Percentiles rank a stretch among this genome's conserved stretches.
Evolutionary conservation across 2,113 vertebrate species (phyloP).

Genomic region (Tenrec ecaudatus): DNA sequence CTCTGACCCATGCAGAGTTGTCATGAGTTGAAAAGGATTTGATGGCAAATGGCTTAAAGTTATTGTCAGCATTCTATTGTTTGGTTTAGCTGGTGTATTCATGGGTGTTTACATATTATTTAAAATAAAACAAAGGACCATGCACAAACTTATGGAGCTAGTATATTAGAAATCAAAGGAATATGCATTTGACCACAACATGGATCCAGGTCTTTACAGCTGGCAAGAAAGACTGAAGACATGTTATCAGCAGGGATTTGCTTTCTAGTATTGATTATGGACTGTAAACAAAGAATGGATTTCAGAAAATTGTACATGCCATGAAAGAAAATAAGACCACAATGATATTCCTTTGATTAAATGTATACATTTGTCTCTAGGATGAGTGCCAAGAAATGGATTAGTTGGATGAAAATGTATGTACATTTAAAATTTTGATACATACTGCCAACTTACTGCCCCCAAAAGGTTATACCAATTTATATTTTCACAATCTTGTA

Average conservation of each 20-base stretch:
- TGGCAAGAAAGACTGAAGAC: neutral
- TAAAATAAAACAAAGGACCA: neutral
- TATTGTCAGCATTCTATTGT: neutral
- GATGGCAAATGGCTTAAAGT: neutral
- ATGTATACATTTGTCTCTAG: neutral
- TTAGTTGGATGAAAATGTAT: neutral
- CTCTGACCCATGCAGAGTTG: neutral
- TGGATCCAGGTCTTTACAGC: neutral
- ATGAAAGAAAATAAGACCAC: neutral
- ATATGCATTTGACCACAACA: neutral
- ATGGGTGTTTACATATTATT: neutral
- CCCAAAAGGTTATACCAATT: neutral
- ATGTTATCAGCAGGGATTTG: neutral
- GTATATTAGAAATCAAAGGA: neutral
- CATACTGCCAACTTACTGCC: conserved; percentile 27
- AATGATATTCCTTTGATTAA: neutral
- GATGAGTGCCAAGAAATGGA: neutral
- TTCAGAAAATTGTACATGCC: neutral
- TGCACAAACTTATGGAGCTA: neutral
- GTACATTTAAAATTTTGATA: conserved; percentile 8
- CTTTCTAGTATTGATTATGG: neutral
- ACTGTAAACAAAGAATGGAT: neutral
- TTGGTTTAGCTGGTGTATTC: neutral
- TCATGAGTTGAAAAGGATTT: neutral
- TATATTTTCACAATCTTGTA: neutral